Evolutionary conservation across 2,113 vertebrate species (phyloP), one percentile per base, ranked within the genome.

Genomic region (Eublepharis macularius): DNA sequence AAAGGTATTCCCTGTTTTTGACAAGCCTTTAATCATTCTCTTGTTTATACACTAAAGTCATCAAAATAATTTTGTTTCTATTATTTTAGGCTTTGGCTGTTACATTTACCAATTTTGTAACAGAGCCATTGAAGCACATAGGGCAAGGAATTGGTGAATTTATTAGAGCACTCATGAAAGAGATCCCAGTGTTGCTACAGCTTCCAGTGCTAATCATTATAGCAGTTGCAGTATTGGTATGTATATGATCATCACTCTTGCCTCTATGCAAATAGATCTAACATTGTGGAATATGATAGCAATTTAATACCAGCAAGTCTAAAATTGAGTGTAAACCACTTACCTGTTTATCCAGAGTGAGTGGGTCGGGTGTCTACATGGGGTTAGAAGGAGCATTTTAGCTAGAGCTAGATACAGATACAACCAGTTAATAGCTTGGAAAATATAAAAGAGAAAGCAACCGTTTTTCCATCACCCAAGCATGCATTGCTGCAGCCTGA

Each of bases 121-220:
- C 98, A 0, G 98, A 99, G 79, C 99, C 99, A 0, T 82, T 99
- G 92, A 98, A 99, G 91, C 96, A 99, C 0, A 6, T 99, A 7
- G 98, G 98, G 9, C 95, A 99, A 92, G 98, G 97, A 11, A 94
- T 97, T 68, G 97, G 98, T 29, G 98, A 99, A 89, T 99, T 99
- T 92, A 96, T 99, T 76, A 95, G 91, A 87, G 98, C 97, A 0
- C 96, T 99, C 49, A 97, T 99, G 91, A 98, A 98, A 94, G 99
- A 99, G 90, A 96, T 99, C 0, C 99, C 98, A 0, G 10, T 97
- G 34, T 81, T 98, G 1, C 96, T 98, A 32, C 98, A 99, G 81
- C 77, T 99, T 79, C 98, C 98, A 0, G 97, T 99, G 83, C 94
- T 99, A 4, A 0, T 98, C 45, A 93, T 96, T 2, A 94, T 98